Conservation (phyloP, 1,140 invertebrate genomes). For the Solenopsis fugax region DNA sequence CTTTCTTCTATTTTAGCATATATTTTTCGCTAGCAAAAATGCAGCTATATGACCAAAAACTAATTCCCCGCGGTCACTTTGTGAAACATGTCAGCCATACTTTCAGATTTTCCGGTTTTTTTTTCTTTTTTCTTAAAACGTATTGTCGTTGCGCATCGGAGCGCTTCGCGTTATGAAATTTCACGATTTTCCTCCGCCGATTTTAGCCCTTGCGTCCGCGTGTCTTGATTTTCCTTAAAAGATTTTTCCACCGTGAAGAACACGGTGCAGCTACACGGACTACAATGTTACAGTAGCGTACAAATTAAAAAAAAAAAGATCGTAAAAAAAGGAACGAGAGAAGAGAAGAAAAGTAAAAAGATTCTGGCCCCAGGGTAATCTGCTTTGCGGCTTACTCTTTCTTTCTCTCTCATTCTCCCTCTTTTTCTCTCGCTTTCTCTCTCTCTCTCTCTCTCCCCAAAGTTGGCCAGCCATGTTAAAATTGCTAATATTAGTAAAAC, state of each 20-base stretch:
- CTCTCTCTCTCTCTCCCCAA: slow-evolving; percentile 11
- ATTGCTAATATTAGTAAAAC: slow-evolving; percentile 73
- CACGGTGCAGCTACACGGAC: slow-evolving; percentile 52
- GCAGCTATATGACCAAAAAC: background rate
- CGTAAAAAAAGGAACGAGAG: slow-evolving; percentile 19
- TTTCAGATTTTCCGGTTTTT: background rate
- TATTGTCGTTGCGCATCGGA: slow-evolving; percentile 13
- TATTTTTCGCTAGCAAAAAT: slow-evolving; percentile 15
- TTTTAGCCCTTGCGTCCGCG: slow-evolving; percentile 60
- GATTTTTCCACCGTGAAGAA: slow-evolving; percentile 72
- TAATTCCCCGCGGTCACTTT: slow-evolving; percentile 19
- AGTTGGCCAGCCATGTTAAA: slow-evolving; percentile 63
- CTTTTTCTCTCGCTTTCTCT: background rate
- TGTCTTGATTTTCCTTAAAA: slow-evolving; percentile 70
- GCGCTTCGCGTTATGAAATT: slow-evolving; percentile 64
- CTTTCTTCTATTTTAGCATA: slow-evolving; percentile 23
- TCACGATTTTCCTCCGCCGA: slow-evolving; percentile 68
- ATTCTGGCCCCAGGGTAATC: slow-evolving; percentile 64
- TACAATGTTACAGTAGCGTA: slow-evolving; percentile 63
- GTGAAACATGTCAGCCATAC: slow-evolving; percentile 17
- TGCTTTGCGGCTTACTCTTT: slow-evolving; percentile 50
- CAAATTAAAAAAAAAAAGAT: slow-evolving; percentile 76
- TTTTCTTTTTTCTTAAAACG: background rate
- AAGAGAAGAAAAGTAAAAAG: slow-evolving; percentile 61
- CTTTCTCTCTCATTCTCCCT: background rate